These are phyloP conservation scores for Trypoxylon attenuatum DNA, from an alignment of 2,888 invertebrate species.

Conservation along the genomic window DNA sequence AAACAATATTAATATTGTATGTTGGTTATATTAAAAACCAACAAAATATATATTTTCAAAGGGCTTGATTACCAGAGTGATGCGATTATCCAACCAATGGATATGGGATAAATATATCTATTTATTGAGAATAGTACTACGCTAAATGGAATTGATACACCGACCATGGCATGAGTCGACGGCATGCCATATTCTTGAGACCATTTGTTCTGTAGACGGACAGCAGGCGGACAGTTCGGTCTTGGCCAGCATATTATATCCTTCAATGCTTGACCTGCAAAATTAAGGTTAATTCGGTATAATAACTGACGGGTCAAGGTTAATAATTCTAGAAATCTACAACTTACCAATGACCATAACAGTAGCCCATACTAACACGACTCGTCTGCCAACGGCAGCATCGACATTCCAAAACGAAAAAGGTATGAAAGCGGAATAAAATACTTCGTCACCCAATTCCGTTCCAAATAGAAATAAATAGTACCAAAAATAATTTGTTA, in stretches of 20 bases:
- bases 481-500: constrained; percentile 88
- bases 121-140: constrained; percentile 87
- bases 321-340: not conserved
- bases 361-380: constrained; percentile 88
- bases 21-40: constrained; percentile 7
- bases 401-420: constrained; percentile 97
- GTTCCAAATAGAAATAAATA: constrained; percentile 90
- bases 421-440: constrained; percentile 93
- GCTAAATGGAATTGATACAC: constrained; percentile 90
- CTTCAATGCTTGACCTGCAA: constrained; percentile 88
- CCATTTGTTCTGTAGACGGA: constrained; percentile 91
- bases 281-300: constrained; percentile 3
- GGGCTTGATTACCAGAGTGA: constrained; percentile 76
- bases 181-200: constrained; percentile 96
- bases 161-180: constrained; percentile 95
- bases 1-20: too few relatives aligned
- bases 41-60: not conserved
- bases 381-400: constrained; percentile 87
- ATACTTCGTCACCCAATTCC: constrained; percentile 91
- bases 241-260: constrained; percentile 92
- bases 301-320: constrained; percentile 8
- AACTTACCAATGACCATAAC: constrained; percentile 88
- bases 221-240: constrained; percentile 87
- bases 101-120: constrained; percentile 84
- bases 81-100: constrained; percentile 79